Evolutionary conservation across 2,113 vertebrate species (phyloP).

Genomic region (Meles meles): DNA sequence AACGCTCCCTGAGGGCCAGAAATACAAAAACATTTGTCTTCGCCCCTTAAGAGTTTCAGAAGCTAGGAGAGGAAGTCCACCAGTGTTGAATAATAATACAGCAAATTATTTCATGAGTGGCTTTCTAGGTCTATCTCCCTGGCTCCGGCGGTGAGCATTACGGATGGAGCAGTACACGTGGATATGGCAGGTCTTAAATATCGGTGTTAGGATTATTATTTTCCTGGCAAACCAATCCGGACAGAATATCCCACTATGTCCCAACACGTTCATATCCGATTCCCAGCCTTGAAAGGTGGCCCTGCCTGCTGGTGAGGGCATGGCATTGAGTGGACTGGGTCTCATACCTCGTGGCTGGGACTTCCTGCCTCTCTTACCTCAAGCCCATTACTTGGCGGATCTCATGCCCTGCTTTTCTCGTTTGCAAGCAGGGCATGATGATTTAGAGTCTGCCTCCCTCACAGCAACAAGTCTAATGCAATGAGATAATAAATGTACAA

Average conservation of each 20-base stretch:
- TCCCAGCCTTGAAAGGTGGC: background rate
- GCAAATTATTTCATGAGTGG: background rate
- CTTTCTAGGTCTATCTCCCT: background rate
- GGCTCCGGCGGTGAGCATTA: background rate
- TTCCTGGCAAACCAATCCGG: background rate
- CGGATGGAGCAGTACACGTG: background rate
- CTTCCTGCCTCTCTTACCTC: background rate
- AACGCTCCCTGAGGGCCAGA: background rate
- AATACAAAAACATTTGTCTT: background rate
- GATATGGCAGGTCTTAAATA: background rate
- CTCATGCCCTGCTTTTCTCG: background rate
- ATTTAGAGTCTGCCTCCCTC: background rate
- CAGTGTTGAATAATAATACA: background rate
- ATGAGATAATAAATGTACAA: background rate
- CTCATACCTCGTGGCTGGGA: rapidly evolving
- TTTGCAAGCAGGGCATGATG: background rate
- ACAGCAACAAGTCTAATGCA: background rate
- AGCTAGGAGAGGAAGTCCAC: background rate
- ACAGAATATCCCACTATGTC: background rate
- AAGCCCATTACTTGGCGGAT: background rate
- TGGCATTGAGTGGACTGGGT: background rate
- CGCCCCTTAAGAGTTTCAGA: background rate
- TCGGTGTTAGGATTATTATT: background rate
- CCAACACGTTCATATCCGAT: background rate
- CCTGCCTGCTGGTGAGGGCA: background rate